phyloP scores from a whole-genome alignment of 2,113 vertebrate genomes.

The Catagonus wagneri region DNA sequence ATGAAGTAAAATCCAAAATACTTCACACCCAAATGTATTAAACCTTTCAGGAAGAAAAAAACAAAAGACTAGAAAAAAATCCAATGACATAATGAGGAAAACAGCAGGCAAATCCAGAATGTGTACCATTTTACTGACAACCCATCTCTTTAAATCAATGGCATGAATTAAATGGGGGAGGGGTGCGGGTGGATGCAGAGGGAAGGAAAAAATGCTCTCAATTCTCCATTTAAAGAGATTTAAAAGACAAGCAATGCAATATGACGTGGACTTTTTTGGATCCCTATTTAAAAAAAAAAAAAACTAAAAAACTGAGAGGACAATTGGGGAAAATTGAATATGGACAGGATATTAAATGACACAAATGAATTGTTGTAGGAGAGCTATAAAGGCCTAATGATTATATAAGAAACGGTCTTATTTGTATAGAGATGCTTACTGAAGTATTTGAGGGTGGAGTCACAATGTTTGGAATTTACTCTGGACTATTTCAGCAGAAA shows the following conservation, averaged over 20 bases:
- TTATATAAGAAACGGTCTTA: neutral
- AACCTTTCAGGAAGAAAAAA: constrained; percentile 51
- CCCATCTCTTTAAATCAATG: neutral
- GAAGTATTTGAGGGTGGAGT: constrained; percentile 22
- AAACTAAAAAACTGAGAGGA: neutral
- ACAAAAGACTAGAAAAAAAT: neutral
- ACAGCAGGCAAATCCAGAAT: neutral
- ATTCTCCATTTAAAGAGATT: neutral
- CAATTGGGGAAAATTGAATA: neutral
- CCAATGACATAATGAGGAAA: neutral
- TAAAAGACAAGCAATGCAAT: neutral
- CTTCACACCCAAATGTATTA: neutral
- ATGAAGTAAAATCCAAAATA: neutral
- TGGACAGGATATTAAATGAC: neutral
- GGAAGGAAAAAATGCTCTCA: neutral
- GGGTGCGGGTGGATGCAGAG: neutral
- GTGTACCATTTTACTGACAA: neutral
- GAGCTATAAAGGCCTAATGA: neutral
- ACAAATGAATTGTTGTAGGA: neutral
- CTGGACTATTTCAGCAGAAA: constrained; percentile 28
- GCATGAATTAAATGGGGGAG: neutral
- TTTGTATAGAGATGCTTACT: neutral
- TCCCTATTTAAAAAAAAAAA: neutral
- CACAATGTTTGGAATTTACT: constrained; percentile 17
- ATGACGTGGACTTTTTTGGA: neutral